Base-by-base conservation (phyloP, 2,797 vertebrate genomes). In the Pitangus sulphuratus region DNA sequence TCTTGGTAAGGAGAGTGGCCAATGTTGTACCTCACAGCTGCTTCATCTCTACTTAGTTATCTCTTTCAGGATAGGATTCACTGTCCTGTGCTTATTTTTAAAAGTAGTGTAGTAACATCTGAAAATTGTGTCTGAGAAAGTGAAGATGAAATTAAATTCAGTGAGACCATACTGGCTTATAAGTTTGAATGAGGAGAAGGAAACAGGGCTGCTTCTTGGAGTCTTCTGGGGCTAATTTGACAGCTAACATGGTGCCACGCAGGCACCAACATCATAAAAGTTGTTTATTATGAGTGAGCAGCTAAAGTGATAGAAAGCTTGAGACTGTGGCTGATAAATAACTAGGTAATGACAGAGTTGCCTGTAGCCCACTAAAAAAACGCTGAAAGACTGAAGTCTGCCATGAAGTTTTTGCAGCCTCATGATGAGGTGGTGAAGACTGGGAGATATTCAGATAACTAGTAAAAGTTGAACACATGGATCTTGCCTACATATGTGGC, bases 81-180 rank as follows among this genome's bases (percentile, higher is more conserved):
- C 15, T 70, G 9, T 50, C 21, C 16, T 70, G 22, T 72, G 22
- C 5, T 58, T 45, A 21, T 12, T 35, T 35, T 79, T 61, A 72
- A 76, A 88, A 56, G 47, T 71, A 42, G 20, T 64, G 20, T 81
- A 9, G 22, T 17, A 80, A 54, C 21, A 51, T 68, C 33, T 48
- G 79, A 53, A 94, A 93, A 77, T 68, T 78, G 11, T 35, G n/a
- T 40, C 39, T 81, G 50, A 82, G 68, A 81, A 81, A 84, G 42
- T 57, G 15, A 92, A 78, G 13, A 24, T 15, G 25, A 57, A 60
- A 69, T 72, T 68, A 62, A 62, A 85, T 37, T 90, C 44, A 62
- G 9, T 53, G 31, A 78, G 15, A 84, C 24, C 24, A 20, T 13
- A 60, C 37, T 19, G 31, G 62, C 26, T 74, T 78, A 0, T 1